Conservation (phyloP, 64 coral and sea anemone genomes). For the Montipora sp. region DNA sequence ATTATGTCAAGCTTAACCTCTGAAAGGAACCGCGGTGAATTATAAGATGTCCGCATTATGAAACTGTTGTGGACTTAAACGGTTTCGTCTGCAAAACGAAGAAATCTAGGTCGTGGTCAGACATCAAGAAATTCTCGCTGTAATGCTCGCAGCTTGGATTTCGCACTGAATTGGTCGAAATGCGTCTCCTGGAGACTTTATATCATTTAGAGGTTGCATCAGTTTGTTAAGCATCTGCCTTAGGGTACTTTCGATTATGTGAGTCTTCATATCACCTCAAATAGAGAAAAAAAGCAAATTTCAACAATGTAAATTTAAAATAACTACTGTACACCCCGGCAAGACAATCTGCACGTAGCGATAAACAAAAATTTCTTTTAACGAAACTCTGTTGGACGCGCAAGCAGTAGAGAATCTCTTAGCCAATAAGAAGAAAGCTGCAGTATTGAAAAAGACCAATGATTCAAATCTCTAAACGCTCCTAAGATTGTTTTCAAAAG, state of each 20-base stretch:
- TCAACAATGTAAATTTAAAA: conserved; percentile 34
- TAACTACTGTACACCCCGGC: neutral
- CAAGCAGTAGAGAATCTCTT: neutral
- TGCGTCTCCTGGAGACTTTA: too few relatives aligned
- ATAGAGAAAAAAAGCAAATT: conserved; percentile 23
- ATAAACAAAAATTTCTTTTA: neutral
- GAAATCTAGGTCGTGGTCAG: neutral
- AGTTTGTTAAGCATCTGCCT: neutral
- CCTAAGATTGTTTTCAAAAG: neutral
- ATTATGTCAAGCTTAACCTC: neutral
- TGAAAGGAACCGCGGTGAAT: neutral
- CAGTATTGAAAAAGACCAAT: neutral
- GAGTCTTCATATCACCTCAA: neutral
- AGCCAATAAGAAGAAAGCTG: neutral
- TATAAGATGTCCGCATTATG: neutral
- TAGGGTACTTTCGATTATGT: neutral
- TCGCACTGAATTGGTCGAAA: too few relatives aligned
- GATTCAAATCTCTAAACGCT: neutral
- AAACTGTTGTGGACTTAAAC: neutral
- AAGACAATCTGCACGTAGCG: conserved; percentile 3
- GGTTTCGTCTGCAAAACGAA: neutral
- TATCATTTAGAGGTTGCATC: neutral
- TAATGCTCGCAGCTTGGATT: neutral
- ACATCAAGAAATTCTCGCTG: neutral
- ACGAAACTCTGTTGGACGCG: neutral